Percentiles rank a stretch among this genome's conserved stretches.
Conservation (phyloP, 2,888 invertebrate species). For the Crioceris asparagi region DNA sequence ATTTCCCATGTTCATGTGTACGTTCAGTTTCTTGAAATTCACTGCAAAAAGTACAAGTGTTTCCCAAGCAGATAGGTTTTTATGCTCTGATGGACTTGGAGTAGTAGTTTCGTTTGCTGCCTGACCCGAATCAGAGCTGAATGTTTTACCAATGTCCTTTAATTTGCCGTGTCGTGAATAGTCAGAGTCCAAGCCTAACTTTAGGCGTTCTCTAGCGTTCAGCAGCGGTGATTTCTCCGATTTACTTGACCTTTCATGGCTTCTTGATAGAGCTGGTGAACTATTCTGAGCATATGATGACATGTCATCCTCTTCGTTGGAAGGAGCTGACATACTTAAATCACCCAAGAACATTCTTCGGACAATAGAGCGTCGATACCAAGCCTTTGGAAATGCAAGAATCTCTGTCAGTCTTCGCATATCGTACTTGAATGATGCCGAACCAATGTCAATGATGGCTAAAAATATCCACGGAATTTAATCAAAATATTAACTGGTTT, state of each 20-base stretch:
- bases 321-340: slow-evolving; percentile 49
- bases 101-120: no score
- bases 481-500: background rate
- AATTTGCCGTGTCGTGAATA: slow-evolving; percentile 38
- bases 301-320: slow-evolving; percentile 32
- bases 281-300: slow-evolving; percentile 16
- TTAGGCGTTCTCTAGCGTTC: slow-evolving; percentile 44
- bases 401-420: slow-evolving; percentile 96
- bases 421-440: slow-evolving; percentile 95
- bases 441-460: slow-evolving; percentile 92
- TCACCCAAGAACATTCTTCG: slow-evolving; percentile 89
- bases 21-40: slow-evolving; percentile 90
- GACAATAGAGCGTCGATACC: slow-evolving; percentile 93
- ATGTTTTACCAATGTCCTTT: slow-evolving; percentile 46
- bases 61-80: slow-evolving; percentile 79
- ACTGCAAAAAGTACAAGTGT: slow-evolving; percentile 92
- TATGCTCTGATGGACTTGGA: slow-evolving; percentile 49
- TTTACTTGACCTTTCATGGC: slow-evolving; percentile 24
- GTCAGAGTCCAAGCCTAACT: slow-evolving; percentile 45
- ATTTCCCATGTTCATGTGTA: slow-evolving; percentile 99
- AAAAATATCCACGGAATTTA: slow-evolving; percentile 18
- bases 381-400: slow-evolving; percentile 94
- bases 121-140: slow-evolving; percentile 42
- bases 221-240: slow-evolving; percentile 33
- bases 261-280: slow-evolving; percentile 22